Conservation (phyloP, 2,888 invertebrate species). For the Agrochola lota region DNA sequence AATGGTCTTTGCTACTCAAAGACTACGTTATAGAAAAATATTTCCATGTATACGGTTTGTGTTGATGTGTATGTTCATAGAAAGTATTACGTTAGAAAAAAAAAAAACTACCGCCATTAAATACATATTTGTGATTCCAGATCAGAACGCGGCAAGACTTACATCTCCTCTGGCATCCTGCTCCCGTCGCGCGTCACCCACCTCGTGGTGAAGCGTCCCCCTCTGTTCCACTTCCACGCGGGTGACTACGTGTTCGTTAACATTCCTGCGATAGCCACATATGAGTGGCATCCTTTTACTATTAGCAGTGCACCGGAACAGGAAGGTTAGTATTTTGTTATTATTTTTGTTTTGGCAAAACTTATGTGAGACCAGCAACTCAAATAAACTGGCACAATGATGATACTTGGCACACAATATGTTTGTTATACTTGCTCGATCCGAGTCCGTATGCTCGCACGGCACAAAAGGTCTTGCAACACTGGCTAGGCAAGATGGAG, state of each 20-base stretch:
- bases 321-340: constrained; percentile 92
- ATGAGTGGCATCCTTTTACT: constrained; percentile 99
- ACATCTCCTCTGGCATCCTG: constrained; percentile 96
- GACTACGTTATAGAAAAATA: neutral
- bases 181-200: constrained; percentile 97
- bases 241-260: constrained; percentile 98
- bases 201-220: constrained; percentile 96
- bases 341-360: no score
- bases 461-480: no score
- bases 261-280: constrained; percentile 97
- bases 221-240: constrained; percentile 96
- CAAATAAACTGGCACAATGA: no score
- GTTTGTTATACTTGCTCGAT: no score
- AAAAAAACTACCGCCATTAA: no score
- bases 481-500: no score
- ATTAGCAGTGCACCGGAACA: constrained; percentile 98
- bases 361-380: no score
- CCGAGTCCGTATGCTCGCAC: no score
- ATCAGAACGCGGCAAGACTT: constrained; percentile 95
- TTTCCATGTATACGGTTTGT: neutral
- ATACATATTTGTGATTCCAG: constrained; percentile 73
- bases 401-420: no score
- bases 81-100: neutral
- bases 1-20: neutral
- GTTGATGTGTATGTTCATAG: neutral